Base-by-base conservation (phyloP, 2,113 vertebrate genomes). In the Gnathonemus longibarbis region DNA sequence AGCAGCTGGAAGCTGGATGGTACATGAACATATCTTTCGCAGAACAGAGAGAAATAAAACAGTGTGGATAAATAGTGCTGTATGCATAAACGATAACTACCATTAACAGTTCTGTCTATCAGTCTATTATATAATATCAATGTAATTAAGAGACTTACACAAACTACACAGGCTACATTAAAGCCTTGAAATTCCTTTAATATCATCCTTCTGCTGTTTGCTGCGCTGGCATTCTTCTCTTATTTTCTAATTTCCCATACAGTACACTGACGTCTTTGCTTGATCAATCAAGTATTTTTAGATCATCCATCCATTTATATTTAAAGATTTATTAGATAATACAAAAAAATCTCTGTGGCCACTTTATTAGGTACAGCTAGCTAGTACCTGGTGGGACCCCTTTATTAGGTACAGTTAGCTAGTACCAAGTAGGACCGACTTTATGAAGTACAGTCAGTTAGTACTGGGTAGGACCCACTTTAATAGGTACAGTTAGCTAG, bases 271-370 rank as follows among this genome's bases (percentile, higher is more conserved):
- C 42, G 42, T 84, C 45, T 77, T 52, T 86, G 88, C 88, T 56
- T 93, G 92, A 94, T 93, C 92, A 89, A 90, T 39, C 70, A 7
- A 19, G 15, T 1, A 17, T 6, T 77, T n/a, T 27, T 10, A 27
- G 27, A 66, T 66, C 62, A 27, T 66, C n/a, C 10, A 66, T 66
- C n/a, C 10, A 66, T 66, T 66, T 31, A 66, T 66, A 27, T 42
- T 42, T 77, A 39, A 77, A 39, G 70, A 77, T 39, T 77, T 35
- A 77, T 39, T 77, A 77, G 10, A 13, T 19, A 19, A 74, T 74
- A 15, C 27, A 19, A 39, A 77, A 74, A 39, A 77, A 31, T 15
- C 11, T 74, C n/a, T 39, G 31, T 62, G 31, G 27, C 31, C 19
- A 80, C 46, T 88, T 84, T 87, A 39, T 77, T 77, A 35, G 31